Evolutionary conservation across 2,888 invertebrate genomes (phyloP), one percentile per base, ranked within the genome.

Genomic region (Cephus pygmeus): DNA sequence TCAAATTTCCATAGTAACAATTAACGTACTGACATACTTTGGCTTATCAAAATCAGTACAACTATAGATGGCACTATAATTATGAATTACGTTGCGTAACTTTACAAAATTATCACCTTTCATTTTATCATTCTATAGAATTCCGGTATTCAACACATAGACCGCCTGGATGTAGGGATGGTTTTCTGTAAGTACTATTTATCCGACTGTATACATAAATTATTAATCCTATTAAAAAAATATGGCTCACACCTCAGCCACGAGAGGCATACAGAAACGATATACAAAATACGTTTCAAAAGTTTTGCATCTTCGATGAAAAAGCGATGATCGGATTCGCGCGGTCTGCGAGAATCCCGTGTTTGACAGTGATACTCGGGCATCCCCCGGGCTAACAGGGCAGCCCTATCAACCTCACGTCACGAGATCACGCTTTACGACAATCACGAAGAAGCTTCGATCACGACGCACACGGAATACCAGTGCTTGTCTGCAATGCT

Each of bases 361-460:
- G 23, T 40, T 40, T 15, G 15, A 40, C 40, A 40, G 15, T 40
- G 40, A 71, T 33, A 12, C 31, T 30, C 71, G 9, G 71, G 71
- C 71, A 71, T 33, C 71, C 31, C 71, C 31, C 4, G 71, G 31
- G 30, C 71, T 40, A 40, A 40, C 40, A 40, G 40, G 15, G 11
- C 71, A 33, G 31, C 9, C 31, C 71, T 33, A 71, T 31, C 30
- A 33, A 33, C n/a, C 23, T 30, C 35, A 73, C 76, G 83, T 83
- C 83, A 83, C 80, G 84, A 83, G 81, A 83, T 83, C 81, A 81
- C 77, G 79, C 73, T 34, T 73, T 35, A 35, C 35, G 76, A 82
- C 81, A 85, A 85, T 85, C 81, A 82, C 81, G 81, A 82, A 81
- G 81, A 84, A 83, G 81, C 81, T 82, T 81, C 82, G 84, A 83